Conservation (phyloP, 2,888 invertebrate species). For the Opisthograptis luteolata region DNA sequence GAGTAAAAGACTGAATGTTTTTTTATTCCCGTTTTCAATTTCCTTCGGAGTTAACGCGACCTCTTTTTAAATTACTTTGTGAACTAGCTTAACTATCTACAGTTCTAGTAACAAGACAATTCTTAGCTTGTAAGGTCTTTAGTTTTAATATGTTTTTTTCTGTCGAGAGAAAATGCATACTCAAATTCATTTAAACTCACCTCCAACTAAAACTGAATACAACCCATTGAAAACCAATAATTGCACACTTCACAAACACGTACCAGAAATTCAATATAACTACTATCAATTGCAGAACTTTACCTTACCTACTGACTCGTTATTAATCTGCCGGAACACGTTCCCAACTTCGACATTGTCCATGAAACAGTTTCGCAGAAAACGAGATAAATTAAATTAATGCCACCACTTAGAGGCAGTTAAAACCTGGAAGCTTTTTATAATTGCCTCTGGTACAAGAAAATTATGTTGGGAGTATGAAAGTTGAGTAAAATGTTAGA, state of each 20-base stretch:
- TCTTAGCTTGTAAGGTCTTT: too few relatives aligned
- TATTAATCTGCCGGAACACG: conserved; percentile 45
- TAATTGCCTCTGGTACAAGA: conserved; percentile 31
- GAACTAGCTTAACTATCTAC: too few relatives aligned
- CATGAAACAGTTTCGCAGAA: conserved; percentile 48
- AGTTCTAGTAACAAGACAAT: too few relatives aligned
- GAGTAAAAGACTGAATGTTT: too few relatives aligned
- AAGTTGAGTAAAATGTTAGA: conserved; percentile 22
- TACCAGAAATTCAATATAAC: conserved; percentile 29
- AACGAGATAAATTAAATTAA: conserved; percentile 63
- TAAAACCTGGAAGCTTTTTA: conserved; percentile 37
- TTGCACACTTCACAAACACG: conserved; percentile 14
- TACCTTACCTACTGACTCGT: conserved; percentile 26
- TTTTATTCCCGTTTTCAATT: too few relatives aligned
- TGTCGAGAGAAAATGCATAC: too few relatives aligned
- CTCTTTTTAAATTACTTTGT: too few relatives aligned
- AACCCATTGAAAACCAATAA: not conserved
- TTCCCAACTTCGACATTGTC: conserved; percentile 37
- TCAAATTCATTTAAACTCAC: too few relatives aligned
- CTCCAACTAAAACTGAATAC: conserved; percentile 26
- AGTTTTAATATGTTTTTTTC: too few relatives aligned
- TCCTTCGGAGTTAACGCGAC: too few relatives aligned
- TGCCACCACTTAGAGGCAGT: conserved; percentile 43
- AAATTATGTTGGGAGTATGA: conserved; percentile 26
- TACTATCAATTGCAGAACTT: conserved; percentile 42